Percentiles rank a stretch among this genome's conserved stretches.
Conservation (phyloP, 1,140 invertebrate genomes). For the Oedothorax gibbosus region DNA sequence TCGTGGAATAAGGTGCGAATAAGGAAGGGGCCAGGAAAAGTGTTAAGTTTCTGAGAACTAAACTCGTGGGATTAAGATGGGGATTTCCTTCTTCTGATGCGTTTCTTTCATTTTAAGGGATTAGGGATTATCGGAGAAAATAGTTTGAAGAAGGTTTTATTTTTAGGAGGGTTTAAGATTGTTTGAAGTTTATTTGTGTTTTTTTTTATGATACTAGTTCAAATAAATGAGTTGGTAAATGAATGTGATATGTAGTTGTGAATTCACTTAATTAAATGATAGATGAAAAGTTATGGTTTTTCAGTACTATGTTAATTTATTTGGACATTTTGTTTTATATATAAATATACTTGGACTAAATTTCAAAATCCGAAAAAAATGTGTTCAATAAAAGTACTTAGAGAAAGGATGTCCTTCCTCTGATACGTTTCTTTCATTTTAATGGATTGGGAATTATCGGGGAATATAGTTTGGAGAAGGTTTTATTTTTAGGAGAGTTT, state of each 20-base stretch:
- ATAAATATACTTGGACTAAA: too few species aligned
- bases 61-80: not conserved
- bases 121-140: slow-evolving; percentile 33
- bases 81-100: slow-evolving; percentile 15
- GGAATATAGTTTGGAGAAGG: not conserved
- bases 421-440: slow-evolving; percentile 50
- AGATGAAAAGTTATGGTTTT: too few species aligned
- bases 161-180: not conserved
- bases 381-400: not conserved
- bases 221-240: too few species aligned
- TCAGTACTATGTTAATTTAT: too few species aligned
- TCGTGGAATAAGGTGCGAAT: not conserved
- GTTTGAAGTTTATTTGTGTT: not conserved
- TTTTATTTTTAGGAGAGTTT: not conserved
- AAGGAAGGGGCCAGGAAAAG: slow-evolving; percentile 13
- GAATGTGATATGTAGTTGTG: too few species aligned
- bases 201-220: too few species aligned
- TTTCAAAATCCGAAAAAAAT: too few species aligned
- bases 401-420: not conserved
- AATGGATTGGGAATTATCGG: slow-evolving; percentile 44
- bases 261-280: too few species aligned
- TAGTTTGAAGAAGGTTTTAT: not conserved
- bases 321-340: too few species aligned
- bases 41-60: slow-evolving; percentile 43
- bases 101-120: slow-evolving; percentile 53